Conservation (phyloP, 2,888 invertebrate species). For the Pantelozetes paolii region DNA sequence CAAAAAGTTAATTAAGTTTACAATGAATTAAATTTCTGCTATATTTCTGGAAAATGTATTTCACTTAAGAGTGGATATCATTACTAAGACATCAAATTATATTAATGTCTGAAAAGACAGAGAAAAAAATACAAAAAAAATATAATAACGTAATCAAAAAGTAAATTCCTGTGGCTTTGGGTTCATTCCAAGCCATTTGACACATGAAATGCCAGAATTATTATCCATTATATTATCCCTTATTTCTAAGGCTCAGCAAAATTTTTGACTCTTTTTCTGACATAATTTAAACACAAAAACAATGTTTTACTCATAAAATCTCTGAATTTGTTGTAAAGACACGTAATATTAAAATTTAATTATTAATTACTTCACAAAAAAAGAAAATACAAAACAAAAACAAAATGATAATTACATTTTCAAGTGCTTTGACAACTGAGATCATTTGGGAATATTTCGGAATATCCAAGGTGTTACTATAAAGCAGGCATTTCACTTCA, state of each 20-base stretch:
- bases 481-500: too few species aligned
- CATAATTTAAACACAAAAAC: not conserved
- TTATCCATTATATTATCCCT: not conserved
- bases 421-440: too few species aligned
- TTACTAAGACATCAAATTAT: not conserved
- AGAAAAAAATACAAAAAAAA: not conserved
- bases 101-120: constrained; percentile 4
- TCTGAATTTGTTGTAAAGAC: not conserved
- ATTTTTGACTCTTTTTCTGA: not conserved
- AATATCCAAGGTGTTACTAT: too few species aligned
- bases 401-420: too few species aligned
- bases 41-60: too few species aligned
- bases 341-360: not conserved
- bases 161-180: not conserved
- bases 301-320: not conserved
- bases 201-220: constrained; percentile 11
- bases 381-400: not conserved
- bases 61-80: not conserved
- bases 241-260: not conserved
- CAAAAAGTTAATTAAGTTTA: too few species aligned
- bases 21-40: too few species aligned
- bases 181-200: constrained; percentile 27
- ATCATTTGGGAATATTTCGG: too few species aligned
- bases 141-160: constrained; percentile 6
- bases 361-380: not conserved